These are phyloP conservation scores for Fragum whitleyi DNA, from an alignment of 2,888 invertebrate species.

Conservation along the genomic window DNA sequence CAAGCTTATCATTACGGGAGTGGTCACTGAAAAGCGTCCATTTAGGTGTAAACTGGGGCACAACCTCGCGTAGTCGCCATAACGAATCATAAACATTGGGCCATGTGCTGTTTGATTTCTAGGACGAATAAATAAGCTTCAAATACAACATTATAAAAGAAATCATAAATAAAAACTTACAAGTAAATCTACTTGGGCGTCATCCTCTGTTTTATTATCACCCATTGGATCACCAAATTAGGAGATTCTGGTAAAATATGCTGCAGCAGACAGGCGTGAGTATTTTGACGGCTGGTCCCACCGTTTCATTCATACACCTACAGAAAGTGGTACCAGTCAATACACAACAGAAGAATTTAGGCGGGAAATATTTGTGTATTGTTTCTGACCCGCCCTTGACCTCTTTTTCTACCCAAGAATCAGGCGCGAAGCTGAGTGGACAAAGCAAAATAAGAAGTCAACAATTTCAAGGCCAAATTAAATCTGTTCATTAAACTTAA, in stretches of 20 bases:
- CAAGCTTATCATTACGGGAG: too few species aligned
- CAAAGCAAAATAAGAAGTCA: too few species aligned
- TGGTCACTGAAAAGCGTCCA: neutral
- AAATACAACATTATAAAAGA: neutral
- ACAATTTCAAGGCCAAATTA: too few species aligned
- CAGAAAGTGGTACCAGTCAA: neutral
- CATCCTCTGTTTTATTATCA: conserved; percentile 64
- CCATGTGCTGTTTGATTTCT: conserved; percentile 16
- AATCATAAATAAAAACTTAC: conserved; percentile 55
- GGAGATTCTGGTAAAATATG: conserved; percentile 17
- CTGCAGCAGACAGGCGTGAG: conserved; percentile 9
- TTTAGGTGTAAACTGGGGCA: neutral
- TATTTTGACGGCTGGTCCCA: neutral
- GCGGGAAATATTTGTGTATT: conserved; percentile 4
- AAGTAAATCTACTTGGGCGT: conserved; percentile 73
- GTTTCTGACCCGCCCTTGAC: neutral
- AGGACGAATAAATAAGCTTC: neutral
- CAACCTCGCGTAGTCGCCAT: conserved; percentile 3
- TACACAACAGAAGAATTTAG: neutral
- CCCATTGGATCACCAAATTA: conserved; percentile 34
- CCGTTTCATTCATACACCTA: neutral
- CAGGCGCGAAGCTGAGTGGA: too few species aligned
- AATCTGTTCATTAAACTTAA: too few species aligned
- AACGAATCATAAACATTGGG: conserved; percentile 11
- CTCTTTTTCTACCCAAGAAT: neutral